These are phyloP conservation scores for Monodelphis domestica DNA, from an alignment of 2,797 vertebrate genomes.

Conservation along the genomic window DNA sequence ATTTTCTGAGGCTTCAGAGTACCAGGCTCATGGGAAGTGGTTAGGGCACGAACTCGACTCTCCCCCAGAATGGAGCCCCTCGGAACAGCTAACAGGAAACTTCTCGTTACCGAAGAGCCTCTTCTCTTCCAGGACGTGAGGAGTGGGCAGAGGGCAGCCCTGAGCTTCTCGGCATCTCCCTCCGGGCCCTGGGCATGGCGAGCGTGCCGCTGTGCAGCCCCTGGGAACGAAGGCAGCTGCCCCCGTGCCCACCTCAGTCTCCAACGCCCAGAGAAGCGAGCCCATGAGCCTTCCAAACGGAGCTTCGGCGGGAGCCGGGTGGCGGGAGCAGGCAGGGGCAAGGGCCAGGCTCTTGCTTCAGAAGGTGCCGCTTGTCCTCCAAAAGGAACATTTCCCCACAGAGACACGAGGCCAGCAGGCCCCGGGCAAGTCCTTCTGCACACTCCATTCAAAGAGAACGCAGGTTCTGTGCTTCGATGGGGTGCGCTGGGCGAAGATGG, in stretches of 20 bases:
- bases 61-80: conserved; percentile 48
- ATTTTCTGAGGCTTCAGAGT: conserved; percentile 78
- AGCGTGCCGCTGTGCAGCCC: background rate
- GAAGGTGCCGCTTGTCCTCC: background rate
- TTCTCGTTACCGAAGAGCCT: background rate
- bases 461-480: no score
- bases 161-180: no score
- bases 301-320: background rate
- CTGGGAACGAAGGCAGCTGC: background rate
- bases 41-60: conserved; percentile 74
- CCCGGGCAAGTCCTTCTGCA: background rate
- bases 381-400: no score
- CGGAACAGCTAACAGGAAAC: conserved; percentile 26
- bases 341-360: background rate
- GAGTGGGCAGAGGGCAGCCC: conserved; percentile 2
- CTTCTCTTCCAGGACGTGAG: conserved; percentile 37
- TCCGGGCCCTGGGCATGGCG: background rate
- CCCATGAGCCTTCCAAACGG: no score
- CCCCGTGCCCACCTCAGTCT: background rate
- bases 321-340: no score
- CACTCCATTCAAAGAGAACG: no score
- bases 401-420: background rate
- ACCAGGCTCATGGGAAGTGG: conserved; percentile 77
- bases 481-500: background rate
- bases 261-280: background rate